Conservation (phyloP, 2,113 vertebrate species). For the Marmota flaviventris region DNA sequence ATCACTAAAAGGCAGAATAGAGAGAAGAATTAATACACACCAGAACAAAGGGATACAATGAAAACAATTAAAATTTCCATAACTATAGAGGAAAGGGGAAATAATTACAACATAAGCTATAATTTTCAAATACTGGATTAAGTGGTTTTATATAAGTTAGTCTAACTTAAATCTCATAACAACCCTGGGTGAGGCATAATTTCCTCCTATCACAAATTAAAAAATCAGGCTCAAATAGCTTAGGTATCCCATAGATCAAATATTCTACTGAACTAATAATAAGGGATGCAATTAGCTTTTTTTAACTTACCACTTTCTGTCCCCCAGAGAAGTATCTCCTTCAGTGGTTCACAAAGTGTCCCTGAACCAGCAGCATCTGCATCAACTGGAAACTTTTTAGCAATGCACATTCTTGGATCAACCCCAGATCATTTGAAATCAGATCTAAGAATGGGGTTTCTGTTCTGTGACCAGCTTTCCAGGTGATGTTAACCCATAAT, state of each 20-base stretch:
- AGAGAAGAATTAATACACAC: conserved; percentile 6
- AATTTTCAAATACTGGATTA: background rate
- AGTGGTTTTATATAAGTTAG: background rate
- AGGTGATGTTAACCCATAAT: background rate
- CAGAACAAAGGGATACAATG: background rate
- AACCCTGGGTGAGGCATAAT: background rate
- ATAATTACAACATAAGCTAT: background rate
- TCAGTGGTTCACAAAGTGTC: background rate
- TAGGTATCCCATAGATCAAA: background rate
- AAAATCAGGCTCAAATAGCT: background rate
- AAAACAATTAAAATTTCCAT: background rate
- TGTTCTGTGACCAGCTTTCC: background rate
- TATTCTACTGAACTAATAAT: background rate
- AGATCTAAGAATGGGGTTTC: background rate
- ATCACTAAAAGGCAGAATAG: background rate
- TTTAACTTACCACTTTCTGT: background rate
- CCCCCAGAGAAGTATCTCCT: background rate
- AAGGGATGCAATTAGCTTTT: background rate
- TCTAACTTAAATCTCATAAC: background rate
- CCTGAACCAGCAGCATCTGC: background rate
- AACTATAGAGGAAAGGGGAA: background rate
- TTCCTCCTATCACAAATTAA: background rate
- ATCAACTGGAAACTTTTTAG: background rate
- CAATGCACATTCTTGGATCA: background rate
- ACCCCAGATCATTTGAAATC: background rate